Evolutionary conservation across 64 coral and sea anemone species (phyloP), one percentile per base, ranked within the genome.

Genomic region (Actinia tenebrosa): DNA sequence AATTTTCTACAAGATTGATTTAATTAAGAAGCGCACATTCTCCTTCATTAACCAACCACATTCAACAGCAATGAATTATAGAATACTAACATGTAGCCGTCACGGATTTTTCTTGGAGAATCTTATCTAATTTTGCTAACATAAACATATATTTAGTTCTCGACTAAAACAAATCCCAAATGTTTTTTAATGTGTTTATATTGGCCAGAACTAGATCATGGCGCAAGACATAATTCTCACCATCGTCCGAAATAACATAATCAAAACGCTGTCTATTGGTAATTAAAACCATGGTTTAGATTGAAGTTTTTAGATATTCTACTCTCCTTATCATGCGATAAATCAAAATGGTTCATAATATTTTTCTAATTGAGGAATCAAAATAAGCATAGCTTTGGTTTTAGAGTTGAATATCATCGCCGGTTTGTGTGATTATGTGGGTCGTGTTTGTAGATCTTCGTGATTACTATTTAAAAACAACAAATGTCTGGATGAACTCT

Each of bases 1-100:
- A 75, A 42, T 27, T 30, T 75, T 75, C 26, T 75, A 30, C 69
- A 75, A 14, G 69, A 27, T 75, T 75, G 69, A 75, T 75, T 75
- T 75, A 75, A 75, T 75, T 75, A 75, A 75, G 26, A 75, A 13
- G 23, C 26, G 69, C 69, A 75, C 37, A 75, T 75, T 75, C 23
- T 75, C 69, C 42, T 75, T 75, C 23, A 75, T 75, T 75, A 30
- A 75, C n/a, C 69, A 42, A 75, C 69, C 69, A 42, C 69, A 75
- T 11, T 42, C 5, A 75, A 75, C 27, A 42, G 1, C 69, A 13
- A 72, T 72, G 69, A 72, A 72, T 72, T 72, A 72, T 72, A 75
- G 11, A 75, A 75, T 42, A 75, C 69, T 75, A n/a, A 42, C 25
- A 75, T 42, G 7, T 27, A 7, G 10, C n/a, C 25, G 10, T 27